phyloP scores from a whole-genome alignment of 2,113 vertebrate genomes.

The Clarias macrocephalus region DNA sequence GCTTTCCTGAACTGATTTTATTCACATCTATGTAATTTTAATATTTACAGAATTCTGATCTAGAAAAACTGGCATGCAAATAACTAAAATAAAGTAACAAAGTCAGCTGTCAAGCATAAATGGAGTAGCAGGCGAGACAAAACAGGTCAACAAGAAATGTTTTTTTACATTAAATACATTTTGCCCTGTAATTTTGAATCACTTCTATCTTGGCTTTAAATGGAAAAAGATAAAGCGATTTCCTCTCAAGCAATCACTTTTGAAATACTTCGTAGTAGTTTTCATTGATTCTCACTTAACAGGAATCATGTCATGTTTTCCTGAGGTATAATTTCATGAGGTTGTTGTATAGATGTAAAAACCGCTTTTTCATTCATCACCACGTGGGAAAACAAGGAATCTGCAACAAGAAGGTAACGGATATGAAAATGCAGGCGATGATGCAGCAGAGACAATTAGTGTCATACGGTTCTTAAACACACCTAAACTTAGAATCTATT shows the following conservation, averaged over 20 bases:
- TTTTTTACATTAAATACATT: background rate
- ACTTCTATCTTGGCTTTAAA: too few relatives aligned
- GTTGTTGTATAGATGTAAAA: background rate
- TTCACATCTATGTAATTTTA: too few relatives aligned
- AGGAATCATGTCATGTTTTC: background rate
- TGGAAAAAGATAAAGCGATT: background rate
- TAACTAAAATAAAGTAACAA: background rate
- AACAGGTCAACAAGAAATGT: too few relatives aligned
- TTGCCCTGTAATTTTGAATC: background rate
- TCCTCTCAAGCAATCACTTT: background rate
- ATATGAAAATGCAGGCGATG: background rate
- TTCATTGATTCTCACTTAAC: too few relatives aligned
- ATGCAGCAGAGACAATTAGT: too few relatives aligned
- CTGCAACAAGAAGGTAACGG: background rate
- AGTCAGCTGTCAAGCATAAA: background rate
- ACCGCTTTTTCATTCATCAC: too few relatives aligned
- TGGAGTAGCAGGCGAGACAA: too few relatives aligned
- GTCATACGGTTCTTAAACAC: too few relatives aligned
- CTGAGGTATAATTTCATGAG: too few relatives aligned
- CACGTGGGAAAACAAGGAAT: background rate
- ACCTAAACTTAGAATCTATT: too few relatives aligned
- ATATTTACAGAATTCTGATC: background rate
- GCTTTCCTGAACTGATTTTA: background rate
- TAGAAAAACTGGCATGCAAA: background rate
- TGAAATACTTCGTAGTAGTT: too few relatives aligned